phyloP scores from a whole-genome alignment of 2,888 invertebrate species.

The Drosophila merina region DNA sequence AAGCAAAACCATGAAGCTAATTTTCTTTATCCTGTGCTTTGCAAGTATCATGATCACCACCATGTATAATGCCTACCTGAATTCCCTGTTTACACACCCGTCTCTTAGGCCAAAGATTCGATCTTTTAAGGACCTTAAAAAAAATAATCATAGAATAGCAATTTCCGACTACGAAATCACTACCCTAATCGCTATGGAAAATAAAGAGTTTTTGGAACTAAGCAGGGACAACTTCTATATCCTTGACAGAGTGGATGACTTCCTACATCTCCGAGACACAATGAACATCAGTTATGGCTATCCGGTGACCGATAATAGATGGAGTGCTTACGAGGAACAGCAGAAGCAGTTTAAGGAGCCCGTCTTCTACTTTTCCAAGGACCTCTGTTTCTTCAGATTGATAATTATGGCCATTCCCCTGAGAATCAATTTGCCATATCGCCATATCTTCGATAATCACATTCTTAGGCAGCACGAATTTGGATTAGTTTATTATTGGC shows the following conservation, averaged over 20 bases:
- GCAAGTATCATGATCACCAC: conserved; percentile 59
- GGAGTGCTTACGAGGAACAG: conserved; percentile 51
- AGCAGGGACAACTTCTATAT: not conserved
- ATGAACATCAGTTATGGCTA: conserved; percentile 50
- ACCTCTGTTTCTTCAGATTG: conserved; percentile 38
- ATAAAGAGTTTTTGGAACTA: not conserved
- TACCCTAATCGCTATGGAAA: not conserved
- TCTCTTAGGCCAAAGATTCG: conserved; percentile 19
- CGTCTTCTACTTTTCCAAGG: conserved; percentile 44
- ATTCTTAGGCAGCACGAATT: conserved; percentile 28
- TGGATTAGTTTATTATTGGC: conserved; percentile 39
- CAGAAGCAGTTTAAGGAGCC: conserved; percentile 45
- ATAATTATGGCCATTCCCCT: conserved; percentile 33
- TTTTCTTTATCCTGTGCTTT: conserved; percentile 48
- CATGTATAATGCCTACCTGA: conserved; percentile 58
- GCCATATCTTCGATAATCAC: conserved; percentile 49
- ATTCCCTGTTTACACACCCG: conserved; percentile 45
- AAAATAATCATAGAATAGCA: not conserved
- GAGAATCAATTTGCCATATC: conserved; percentile 47
- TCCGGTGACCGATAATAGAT: conserved; percentile 29
- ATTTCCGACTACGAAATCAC: not conserved
- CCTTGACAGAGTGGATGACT: conserved; percentile 8
- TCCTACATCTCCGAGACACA: conserved; percentile 9
- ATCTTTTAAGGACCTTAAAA: conserved; percentile 13
- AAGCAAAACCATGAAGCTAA: conserved; percentile 35